These are phyloP conservation scores for Ethmia dodecea DNA, from an alignment of 2,888 invertebrate genomes.

Conservation along the genomic window DNA sequence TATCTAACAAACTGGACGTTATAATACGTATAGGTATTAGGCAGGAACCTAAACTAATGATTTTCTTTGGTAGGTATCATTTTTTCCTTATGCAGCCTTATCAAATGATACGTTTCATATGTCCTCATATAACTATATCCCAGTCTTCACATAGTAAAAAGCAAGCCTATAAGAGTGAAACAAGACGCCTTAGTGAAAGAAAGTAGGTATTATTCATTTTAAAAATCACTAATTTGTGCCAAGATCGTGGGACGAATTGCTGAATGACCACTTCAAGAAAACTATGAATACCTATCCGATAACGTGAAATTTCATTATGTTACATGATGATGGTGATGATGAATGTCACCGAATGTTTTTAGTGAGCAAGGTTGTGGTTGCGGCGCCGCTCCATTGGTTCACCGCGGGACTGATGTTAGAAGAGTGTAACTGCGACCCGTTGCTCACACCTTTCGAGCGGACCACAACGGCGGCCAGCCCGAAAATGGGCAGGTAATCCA, in stretches of 20 bases:
- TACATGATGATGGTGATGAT: not conserved
- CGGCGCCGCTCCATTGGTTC: slow-evolving; percentile 54
- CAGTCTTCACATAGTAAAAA: too few species aligned
- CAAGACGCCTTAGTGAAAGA: too few species aligned
- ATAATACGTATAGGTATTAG: not conserved
- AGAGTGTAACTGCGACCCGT: slow-evolving; percentile 41
- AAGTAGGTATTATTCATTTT: too few species aligned
- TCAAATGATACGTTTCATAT: not conserved
- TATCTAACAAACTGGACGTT: not conserved
- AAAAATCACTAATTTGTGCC: too few species aligned
- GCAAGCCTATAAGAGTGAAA: too few species aligned
- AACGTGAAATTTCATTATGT: too few species aligned
- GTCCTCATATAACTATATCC: too few species aligned
- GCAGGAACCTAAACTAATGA: not conserved
- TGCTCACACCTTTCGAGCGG: slow-evolving; percentile 36
- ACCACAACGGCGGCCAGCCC: slow-evolving; percentile 27
- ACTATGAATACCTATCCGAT: too few species aligned
- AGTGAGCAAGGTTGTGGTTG: slow-evolving; percentile 44
- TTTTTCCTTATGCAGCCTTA: not conserved
- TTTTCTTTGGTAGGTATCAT: not conserved
- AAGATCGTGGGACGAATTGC: too few species aligned
- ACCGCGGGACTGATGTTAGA: slow-evolving; percentile 35
- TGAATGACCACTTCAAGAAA: too few species aligned
- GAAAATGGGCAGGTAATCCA: slow-evolving; percentile 30
- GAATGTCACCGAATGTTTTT: not conserved